Evolutionary conservation across 1,140 invertebrate species (phyloP), one percentile per base, ranked within the genome.

Genomic region (Chelonus insularis): DNA sequence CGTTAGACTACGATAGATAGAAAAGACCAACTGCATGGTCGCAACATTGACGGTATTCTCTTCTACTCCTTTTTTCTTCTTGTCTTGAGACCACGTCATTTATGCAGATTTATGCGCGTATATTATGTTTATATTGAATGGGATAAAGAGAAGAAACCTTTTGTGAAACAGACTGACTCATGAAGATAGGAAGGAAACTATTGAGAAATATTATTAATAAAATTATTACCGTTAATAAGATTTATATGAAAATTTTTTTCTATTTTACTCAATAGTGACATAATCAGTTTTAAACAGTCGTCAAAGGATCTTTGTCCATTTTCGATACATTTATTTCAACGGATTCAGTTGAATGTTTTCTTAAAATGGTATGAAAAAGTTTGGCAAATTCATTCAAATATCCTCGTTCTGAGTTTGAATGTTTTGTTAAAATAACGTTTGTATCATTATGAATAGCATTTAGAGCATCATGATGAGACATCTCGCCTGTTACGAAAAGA

Each of bases 391-490:
- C 65, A 16, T 72, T 78, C 0, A 98, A 80, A 79, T 89, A 99
- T 9, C 94, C 94, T 58, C 96, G 84, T 80, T 99, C 96, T 2
- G 94, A 94, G 78, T 97, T 94, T n/a, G 90, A 93, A 79, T 99
- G 96, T 75, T 97, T 96, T 63, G 91, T 93, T 12, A 98, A 78
- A 66, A 98, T 91, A 0, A 98, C 95, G 58, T 86, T 86, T 14
- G 84, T 85, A 0, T 89, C 89, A 60, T 82, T 84, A 68, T 95
- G 91, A 14, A 87, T 85, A 1, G 90, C 91, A 71, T 98, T 92
- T n/a, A 98, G 80, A 0, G 98, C 76, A 56, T 97, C 95, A 74
- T 98, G 96, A 81, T 99, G 96, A 3, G 91, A 86, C 95, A 98
- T 97, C 84, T 98, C 96, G 12, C 96, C 87, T 4, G 95, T 97